Evolutionary conservation across 2,113 vertebrate species (phyloP).

Genomic region (Ardeotis arabs): DNA sequence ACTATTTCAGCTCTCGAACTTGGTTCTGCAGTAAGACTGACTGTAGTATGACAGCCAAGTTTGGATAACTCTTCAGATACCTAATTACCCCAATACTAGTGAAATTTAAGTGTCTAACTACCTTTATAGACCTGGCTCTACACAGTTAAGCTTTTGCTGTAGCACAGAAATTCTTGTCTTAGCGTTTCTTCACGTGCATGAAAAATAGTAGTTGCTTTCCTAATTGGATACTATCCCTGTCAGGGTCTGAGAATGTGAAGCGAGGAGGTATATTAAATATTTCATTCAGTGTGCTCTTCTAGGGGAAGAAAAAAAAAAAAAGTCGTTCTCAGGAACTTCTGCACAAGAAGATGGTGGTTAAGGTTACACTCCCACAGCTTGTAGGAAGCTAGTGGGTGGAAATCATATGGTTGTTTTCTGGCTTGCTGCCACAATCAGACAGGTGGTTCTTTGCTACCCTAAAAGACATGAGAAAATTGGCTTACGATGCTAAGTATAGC

Average conservation of each 20-base stretch:
- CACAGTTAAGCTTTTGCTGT: not conserved
- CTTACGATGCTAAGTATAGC: slow-evolving; percentile 38
- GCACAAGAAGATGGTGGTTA: not conserved
- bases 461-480: slow-evolving; percentile 4
- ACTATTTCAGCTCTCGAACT: not conserved
- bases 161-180: not conserved
- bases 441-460: slow-evolving; percentile 56
- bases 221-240: not conserved
- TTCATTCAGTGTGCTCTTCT: not conserved
- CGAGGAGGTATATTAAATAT: slow-evolving; percentile 10
- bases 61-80: not conserved
- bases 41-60: not conserved
- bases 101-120: not conserved
- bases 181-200: not conserved
- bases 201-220: not conserved
- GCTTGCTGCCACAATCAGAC: slow-evolving; percentile 46
- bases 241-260: not conserved
- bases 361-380: slow-evolving; percentile 40
- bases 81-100: not conserved
- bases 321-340: slow-evolving; percentile 42
- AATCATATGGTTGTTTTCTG: slow-evolving; percentile 63
- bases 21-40: not conserved
- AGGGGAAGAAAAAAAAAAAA: not conserved
- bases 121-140: not conserved
- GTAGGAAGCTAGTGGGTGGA: slow-evolving; percentile 53